Base-by-base conservation (phyloP, 64 coral and sea anemone species). In the Actinia tenebrosa region DNA sequence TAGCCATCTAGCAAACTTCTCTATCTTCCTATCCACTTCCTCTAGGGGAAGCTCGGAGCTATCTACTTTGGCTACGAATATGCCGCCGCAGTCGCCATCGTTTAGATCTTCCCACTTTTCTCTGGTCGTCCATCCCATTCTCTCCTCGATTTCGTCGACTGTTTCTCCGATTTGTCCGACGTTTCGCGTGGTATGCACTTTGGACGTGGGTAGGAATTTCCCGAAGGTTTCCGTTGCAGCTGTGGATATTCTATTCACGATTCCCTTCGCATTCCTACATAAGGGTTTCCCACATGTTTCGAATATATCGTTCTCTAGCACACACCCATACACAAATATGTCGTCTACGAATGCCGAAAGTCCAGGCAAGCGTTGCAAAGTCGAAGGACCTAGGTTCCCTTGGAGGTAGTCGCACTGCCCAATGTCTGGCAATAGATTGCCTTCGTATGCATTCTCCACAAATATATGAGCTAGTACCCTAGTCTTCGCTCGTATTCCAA, bases 361-460 rank as follows among this genome's bases (percentile, higher is more conserved):
- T 52, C 78, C 78, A 44, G 37, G 15, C 78, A 80, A 27, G 47
- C 23, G 78, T 44, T 52, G 78, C 20, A 80, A 27, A 19, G 37
- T 18, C 5, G 78, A 42, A 16, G 17, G 11, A 14, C 78, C 78
- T 52, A 45, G 78, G 78, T 80, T 80, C 4, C 78, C 78, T 44
- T 1, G 23, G 17, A 80, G 10, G 25, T 80, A 80, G 78, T 80
- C 25, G 78, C 37, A 44, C 78, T 80, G 11, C 23, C 23, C 27
- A 52, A 80, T 80, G 20, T 80, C 78, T 16, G 78, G 47, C 20
- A 80, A 14, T 44, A 80, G 78, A n/a, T 80, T 80, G 78, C 20
- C 47, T 52, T 80, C 78, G 78, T 80, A 52, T 14, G 78, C 78
- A 19, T 80, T 80, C 10, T 80, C 78, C 78, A 80, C 17, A 80